Evolutionary conservation across 2,113 vertebrate species (phyloP), one percentile per base, ranked within the genome.

Genomic region (Danio rerio): DNA sequence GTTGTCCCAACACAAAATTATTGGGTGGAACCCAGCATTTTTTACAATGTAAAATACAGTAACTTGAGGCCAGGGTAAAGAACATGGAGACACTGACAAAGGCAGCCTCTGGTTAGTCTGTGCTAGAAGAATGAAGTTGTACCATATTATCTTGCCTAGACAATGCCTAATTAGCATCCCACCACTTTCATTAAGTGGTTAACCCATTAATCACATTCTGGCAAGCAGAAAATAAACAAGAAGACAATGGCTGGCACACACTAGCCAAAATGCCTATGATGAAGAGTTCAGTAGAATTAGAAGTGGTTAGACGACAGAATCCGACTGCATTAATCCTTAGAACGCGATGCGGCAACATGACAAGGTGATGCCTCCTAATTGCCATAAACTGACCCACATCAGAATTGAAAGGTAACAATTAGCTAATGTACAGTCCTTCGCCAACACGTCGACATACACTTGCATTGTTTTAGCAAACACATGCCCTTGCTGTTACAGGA

Each of bases 111-210:
- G 52, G 16, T 43, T 45, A 81, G 61, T 63, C 49, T 58, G 58
- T 31, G 20, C 12, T 21, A 50, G 45, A 5, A 63, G 9, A 62
- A 77, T 52, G 40, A 76, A 45, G 58, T 63, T 52, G 75, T 63
- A 63, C 61, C 53, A 56, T 81, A 82, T 83, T 85, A 83, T 85
- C 76, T 74, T 72, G 78, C 84, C 78, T 49, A 69, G 65, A 21
- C 66, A 52, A 52, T 66, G 53, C 66, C 65, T 87, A 82, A 85
- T 82, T 83, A 80, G 40, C 49, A 84, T 78, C 40, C 31, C 68
- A 61, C 55, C 73, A 83, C 83, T 77, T 84, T 82, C 70, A 84
- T 87, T 87, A 83, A 81, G 77, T 81, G 59, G 45, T 63, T 40
- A 77, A 49, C 53, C 52, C 81, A 81, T 81, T 87, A 83, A 77